These are phyloP conservation scores for Pseudomyrmex concolor DNA, from an alignment of 1,140 invertebrate genomes.

Conservation along the genomic window DNA sequence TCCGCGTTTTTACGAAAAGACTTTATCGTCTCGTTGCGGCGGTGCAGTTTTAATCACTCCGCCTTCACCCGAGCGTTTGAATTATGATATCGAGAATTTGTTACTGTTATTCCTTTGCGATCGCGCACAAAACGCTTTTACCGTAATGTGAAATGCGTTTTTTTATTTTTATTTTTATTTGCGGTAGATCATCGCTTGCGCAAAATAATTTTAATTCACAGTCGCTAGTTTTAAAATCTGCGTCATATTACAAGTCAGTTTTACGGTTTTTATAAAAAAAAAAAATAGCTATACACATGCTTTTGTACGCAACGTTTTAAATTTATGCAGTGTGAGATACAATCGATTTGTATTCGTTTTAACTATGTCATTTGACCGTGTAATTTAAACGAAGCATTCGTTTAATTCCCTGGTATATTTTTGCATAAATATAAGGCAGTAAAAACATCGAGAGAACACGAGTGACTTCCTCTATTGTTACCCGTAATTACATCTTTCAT, in stretches of 20 bases:
- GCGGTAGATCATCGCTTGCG: neutral
- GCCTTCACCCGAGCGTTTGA: slow-evolving; percentile 3
- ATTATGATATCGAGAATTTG: slow-evolving; percentile 25
- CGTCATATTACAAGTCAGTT: neutral
- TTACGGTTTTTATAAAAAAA: neutral
- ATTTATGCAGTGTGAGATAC: neutral
- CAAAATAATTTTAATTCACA: neutral
- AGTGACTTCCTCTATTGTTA: neutral
- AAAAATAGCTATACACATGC: neutral
- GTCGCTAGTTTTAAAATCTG: neutral
- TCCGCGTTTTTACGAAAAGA: slow-evolving; percentile 35
- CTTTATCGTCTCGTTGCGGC: slow-evolving; percentile 31
- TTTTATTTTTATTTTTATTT: slow-evolving; percentile 10
- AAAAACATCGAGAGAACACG: neutral
- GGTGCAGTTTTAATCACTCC: slow-evolving; percentile 35
- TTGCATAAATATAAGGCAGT: slow-evolving; percentile 1
- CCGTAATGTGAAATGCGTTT: neutral
- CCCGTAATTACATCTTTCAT: neutral
- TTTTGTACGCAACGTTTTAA: slow-evolving; percentile 3
- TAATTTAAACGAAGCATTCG: slow-evolving; percentile 2
- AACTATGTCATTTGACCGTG: neutral
- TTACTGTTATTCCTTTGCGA: slow-evolving; percentile 19
- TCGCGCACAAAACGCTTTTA: neutral
- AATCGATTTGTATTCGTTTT: neutral
- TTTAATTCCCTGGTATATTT: neutral